Evolutionary conservation across 1,140 invertebrate species (phyloP), one percentile per base, ranked within the genome.

Genomic region (Drosophila cardini): DNA sequence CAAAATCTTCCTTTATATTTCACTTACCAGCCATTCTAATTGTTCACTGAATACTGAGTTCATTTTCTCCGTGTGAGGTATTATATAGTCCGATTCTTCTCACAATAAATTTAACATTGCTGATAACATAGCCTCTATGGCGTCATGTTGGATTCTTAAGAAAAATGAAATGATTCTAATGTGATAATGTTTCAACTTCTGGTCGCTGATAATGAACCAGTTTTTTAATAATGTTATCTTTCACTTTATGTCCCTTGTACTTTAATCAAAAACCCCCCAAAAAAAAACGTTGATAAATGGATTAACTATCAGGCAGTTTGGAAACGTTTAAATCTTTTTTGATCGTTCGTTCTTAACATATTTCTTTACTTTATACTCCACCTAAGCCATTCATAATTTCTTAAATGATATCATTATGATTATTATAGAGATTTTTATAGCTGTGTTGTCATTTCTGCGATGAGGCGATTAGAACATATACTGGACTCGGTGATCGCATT

Each of bases 21-120:
- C 9, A 79, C 76, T 74, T 79, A 72, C 76, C 76, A 72, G 68
- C 57, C 77, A 80, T 62, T 2, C n/a, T 48, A 48, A 32, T 53
- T 55, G 40, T 30, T 26, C 30, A 45, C 13, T 43, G 8, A n/a
- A 40, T 16, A 68, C 64, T 68, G 34, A 68, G 36, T 61, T 15
- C 21, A 15, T 58, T 48, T 16, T 11, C 3, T 9, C 10, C 1
- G 30, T 30, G 32, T n/a, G 13, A n/a, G 21, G 70, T 52, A 62
- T 72, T 72, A 67, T 72, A 72, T 72, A 72, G 43, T 43, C 30
- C 32, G 15, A 38, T 30, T 36, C 11, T 13, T 45, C 18, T 13
- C 53, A 40, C 13, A 58, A 26, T 26, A 26, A 26, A 26, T 26
- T 11, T 11, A 38, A 38, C 11, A n/a, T 38, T 38, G 11, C 10